These are phyloP conservation scores for Pristionchus mayeri DNA, from an alignment of 2,888 invertebrate genomes.

Conservation along the genomic window DNA sequence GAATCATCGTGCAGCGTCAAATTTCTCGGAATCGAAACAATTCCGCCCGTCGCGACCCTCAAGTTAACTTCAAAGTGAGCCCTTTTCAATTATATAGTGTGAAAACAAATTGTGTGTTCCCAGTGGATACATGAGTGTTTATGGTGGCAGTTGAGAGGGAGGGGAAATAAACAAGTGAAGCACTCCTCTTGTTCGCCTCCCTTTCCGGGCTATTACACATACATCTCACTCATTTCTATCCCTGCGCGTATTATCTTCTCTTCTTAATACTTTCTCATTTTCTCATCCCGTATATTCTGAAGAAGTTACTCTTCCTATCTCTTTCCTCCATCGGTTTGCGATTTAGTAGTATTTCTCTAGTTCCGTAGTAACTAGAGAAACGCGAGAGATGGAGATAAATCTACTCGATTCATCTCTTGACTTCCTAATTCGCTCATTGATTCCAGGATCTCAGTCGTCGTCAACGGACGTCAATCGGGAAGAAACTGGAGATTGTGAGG, in stretches of 20 bases:
- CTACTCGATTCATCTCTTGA: background rate
- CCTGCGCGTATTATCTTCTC: no score
- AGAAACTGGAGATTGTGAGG: slow-evolving; percentile 58
- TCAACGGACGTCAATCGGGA: slow-evolving; percentile 32
- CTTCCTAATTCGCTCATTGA: background rate
- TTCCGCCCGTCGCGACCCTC: slow-evolving; percentile 64
- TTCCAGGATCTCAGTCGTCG: slow-evolving; percentile 20
- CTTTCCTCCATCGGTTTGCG: no score
- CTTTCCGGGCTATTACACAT: slow-evolving; percentile 23
- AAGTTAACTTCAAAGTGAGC: slow-evolving; percentile 60
- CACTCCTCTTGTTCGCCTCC: background rate
- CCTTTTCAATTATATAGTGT: background rate
- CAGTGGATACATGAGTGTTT: slow-evolving; percentile 29
- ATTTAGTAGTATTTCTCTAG: no score
- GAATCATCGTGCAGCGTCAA: slow-evolving; percentile 66
- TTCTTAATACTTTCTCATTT: background rate
- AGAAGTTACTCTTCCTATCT: background rate
- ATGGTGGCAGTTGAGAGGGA: background rate
- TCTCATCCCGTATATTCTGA: background rate
- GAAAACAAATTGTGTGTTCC: slow-evolving; percentile 10
- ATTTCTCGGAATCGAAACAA: slow-evolving; percentile 70
- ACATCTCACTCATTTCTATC: background rate
- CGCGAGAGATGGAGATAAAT: background rate
- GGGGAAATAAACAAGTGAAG: slow-evolving; percentile 29
- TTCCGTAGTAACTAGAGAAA: background rate